Conservation (phyloP, 2,113 vertebrate genomes). For the Epinephelus lanceolatus region DNA sequence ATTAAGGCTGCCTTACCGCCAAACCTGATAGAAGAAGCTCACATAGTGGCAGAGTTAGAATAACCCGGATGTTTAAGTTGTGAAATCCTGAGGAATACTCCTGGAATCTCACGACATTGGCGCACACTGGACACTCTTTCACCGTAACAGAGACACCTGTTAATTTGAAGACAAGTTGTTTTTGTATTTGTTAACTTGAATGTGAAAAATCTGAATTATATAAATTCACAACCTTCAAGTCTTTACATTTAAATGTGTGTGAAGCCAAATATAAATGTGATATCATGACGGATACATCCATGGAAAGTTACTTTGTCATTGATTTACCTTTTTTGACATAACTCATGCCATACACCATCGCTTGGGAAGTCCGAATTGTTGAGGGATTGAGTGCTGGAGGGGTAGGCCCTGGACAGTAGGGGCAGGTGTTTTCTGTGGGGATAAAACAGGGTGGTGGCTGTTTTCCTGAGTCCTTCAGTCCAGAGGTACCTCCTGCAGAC, state of each 20-base stretch:
- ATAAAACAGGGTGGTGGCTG: not conserved
- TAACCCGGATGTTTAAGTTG: conserved; percentile 22
- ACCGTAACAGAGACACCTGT: not conserved
- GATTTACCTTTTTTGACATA: conserved; percentile 26
- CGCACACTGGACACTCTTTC: not conserved
- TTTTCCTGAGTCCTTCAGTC: accelerated
- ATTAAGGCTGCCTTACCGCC: not conserved
- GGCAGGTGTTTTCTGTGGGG: conserved; percentile 14
- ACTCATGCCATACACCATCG: conserved; percentile 16
- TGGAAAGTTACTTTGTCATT: not conserved
- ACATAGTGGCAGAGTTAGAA: conserved; percentile 30
- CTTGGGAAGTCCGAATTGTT: not conserved
- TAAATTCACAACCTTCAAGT: no score
- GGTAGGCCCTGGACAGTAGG: conserved; percentile 25
- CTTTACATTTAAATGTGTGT: no score
- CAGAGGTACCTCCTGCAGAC: not conserved
- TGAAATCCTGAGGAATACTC: conserved; percentile 34
- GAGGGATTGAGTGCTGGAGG: not conserved
- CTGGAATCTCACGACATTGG: conserved; percentile 18
- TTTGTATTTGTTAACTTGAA: no score
- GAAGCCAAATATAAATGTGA: no score
- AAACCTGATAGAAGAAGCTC: conserved; percentile 16
- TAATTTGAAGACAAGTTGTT: not conserved
- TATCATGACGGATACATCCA: no score
- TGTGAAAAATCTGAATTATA: no score